Evolutionary conservation across 2,888 invertebrate genomes (phyloP), one percentile per base, ranked within the genome.

Genomic region (Folsomia candida): DNA sequence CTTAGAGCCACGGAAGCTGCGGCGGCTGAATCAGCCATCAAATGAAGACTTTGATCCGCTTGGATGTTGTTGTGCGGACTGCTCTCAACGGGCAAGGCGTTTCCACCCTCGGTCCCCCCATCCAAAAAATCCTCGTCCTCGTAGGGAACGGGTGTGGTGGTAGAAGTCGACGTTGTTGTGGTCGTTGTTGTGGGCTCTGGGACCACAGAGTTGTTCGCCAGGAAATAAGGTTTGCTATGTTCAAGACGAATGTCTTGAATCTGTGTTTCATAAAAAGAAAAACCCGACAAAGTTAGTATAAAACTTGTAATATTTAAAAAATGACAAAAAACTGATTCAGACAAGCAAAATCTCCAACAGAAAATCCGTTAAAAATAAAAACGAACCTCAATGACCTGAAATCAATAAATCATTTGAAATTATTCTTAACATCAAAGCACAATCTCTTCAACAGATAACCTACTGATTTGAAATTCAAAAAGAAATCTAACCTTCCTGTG

Each of bases 211-310:
- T 89, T 88, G 82, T 93, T 93, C 66, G 87, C 86, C 59, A 91
- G 83, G 83, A 88, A 93, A 82, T 91, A 94, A 62, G 90, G 87
- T 28, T 89, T 89, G n/a, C 91, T 90, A 79, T 89, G 90, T 77
- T 89, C 87, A 4, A 90, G 87, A 77, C 86, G 87, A 0, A 93
- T 87, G 81, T 91, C 90, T 76, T 85, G 84, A 81, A 81, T 74
- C 61, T 78, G 67, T 20, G 76, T n/a, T n/a, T n/a, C n/a, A n/a
- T n/a, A n/a, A n/a, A n/a, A n/a, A n/a, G n/a, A n/a, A n/a, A n/a
- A n/a, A n/a, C n/a, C n/a, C n/a, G n/a, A n/a, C n/a, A n/a, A n/a
- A n/a, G n/a, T n/a, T n/a, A n/a, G n/a, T n/a, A n/a, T n/a, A n/a
- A n/a, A n/a, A n/a, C n/a, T n/a, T n/a, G n/a, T n/a, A n/a, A n/a